A percentile compares a stretch with the other conserved stretches of the same genome.
These are phyloP conservation scores for Linnaemya tessellans DNA, from an alignment of 2,888 invertebrate species.

Conservation along the genomic window DNA sequence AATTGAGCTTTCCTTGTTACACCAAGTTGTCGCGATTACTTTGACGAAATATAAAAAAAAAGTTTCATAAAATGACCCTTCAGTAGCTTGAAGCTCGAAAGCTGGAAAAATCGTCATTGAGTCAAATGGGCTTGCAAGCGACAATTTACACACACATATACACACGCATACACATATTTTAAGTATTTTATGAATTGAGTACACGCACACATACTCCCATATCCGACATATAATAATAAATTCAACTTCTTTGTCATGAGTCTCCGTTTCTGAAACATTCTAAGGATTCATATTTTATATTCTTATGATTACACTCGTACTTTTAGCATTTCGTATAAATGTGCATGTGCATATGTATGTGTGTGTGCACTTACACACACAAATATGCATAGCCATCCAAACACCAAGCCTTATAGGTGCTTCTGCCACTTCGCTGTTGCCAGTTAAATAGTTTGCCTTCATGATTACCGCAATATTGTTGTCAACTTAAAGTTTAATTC, in stretches of 20 bases:
- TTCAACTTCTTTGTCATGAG: background rate
- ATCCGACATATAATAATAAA: background rate
- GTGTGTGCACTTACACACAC: background rate
- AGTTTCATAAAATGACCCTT: too few species aligned
- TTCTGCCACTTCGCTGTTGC: background rate
- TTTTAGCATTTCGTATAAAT: slow-evolving; percentile 14
- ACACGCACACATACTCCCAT: background rate
- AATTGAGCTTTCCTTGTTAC: background rate
- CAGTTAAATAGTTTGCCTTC: background rate
- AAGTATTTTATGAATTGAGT: background rate
- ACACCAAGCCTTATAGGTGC: background rate
- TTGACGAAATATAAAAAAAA: too few species aligned
- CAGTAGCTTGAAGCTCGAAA: too few species aligned
- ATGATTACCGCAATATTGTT: background rate
- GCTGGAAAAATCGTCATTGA: background rate
- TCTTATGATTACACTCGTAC: slow-evolving; percentile 31
- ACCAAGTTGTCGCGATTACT: too few species aligned
- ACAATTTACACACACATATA: background rate
- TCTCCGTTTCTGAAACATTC: slow-evolving; percentile 10
- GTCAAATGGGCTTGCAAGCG: background rate
- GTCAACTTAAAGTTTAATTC: background rate
- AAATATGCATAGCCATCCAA: background rate
- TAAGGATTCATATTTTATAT: slow-evolving; percentile 57
- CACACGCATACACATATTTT: background rate
- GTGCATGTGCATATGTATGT: too few species aligned